Evolutionary conservation across 1,140 invertebrate genomes (phyloP), one percentile per base, ranked within the genome.

Genomic region (Euborellia annulipes): DNA sequence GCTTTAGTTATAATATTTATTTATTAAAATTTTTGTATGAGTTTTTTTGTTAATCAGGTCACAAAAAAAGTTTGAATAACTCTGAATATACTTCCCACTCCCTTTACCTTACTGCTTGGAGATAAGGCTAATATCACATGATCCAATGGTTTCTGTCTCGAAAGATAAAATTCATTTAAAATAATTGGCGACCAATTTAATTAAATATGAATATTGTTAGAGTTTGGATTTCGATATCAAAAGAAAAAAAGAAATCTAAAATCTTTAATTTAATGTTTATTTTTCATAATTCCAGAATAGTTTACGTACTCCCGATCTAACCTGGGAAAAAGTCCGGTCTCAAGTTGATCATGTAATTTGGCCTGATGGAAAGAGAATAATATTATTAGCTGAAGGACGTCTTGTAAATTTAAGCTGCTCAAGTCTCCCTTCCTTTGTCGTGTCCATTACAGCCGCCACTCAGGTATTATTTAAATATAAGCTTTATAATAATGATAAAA

Each of bases 281-380:
- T 45, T 45, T 52, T 48, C 55, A 55, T 47, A 46, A 48, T 66
- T 71, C 55, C 62, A 86, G 84, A 89, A 91, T 63, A 89, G 89
- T 58, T 66, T 97, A 46, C 69, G 88, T 47, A 95, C 90, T 16
- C 86, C 89, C 0, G 92, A 96, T 57, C 64, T 97, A 50, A 89
- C 88, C 41, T 96, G 93, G 92, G 93, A 98, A 67, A 88, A 92
- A 64, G 91, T 98, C 14, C 72, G 93, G 41, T 93, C 90, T 16
- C 91, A 96, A 71, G 92, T 97, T 34, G 92, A 97, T 64, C 91
- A 96, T 65, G 85, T 96, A 50, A 91, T 94, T 53, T 96, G 90
- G 87, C 85, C 87, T 20, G 87, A 88, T 65, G 85, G 86, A 45
- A 95, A 89, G 69, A 75, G 78, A 53, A 87, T 91, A 48, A 86